Evolutionary conservation across 1,140 invertebrate genomes (phyloP), one percentile per base, ranked within the genome.

Genomic region (Lepidurus packardi): DNA sequence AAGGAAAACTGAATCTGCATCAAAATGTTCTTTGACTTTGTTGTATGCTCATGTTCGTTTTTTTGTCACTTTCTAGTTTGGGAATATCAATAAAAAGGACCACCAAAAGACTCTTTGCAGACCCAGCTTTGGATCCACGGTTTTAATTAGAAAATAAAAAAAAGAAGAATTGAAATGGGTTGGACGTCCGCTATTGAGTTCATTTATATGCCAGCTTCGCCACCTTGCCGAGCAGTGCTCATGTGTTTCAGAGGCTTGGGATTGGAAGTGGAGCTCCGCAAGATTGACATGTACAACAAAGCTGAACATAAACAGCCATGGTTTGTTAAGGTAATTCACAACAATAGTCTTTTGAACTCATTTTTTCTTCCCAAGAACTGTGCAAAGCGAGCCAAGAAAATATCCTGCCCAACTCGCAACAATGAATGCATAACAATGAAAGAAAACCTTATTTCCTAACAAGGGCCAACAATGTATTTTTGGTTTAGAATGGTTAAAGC

Each of bases 271-370:
- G 83, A 85, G 34, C 74, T 82, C 21, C 83, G 81, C 79, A 79
- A 81, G 42, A 81, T 85, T 25, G 84, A 83, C 76, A 82, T 84
- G 80, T 80, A 82, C 73, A 79, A 82, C 73, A 82, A 81, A 80
- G 82, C 82, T n/a, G 82, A 81, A 43, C 81, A 81, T 79, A 83
- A 83, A 78, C 77, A 82, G 65, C 82, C 82, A 25, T 82, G 82
- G 82, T 84, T 84, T 79, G 78, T 83, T 42, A 82, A 83, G 82
- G 83, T 84, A 78, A 81, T 78, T 16, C 11, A 13, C 13, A n/a
- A 16, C 13, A 24, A 16, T 21, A 7, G 6, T 34, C 3, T 75
- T 43, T 43, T 47, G 2, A 34, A 34, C 34, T 34, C 3, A 34
- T 4, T 34, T 34, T 34, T 34, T 34, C 34, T 34, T 34, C 34